Conservation (phyloP, 2,113 vertebrate genomes). For the Calyptomena viridis region DNA sequence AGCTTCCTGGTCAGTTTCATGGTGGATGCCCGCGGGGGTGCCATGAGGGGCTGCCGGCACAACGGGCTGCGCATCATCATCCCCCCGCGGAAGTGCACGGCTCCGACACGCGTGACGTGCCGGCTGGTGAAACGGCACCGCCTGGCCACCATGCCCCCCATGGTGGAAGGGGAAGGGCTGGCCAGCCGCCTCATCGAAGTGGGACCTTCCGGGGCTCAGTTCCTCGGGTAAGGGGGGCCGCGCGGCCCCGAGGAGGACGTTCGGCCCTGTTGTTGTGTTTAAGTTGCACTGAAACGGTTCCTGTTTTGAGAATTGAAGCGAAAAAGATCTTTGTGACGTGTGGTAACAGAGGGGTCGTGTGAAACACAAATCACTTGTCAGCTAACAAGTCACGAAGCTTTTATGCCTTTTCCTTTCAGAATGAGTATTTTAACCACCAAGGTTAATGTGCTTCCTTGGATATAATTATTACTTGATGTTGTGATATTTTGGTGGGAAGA, state of each 20-base stretch:
- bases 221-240: constrained; percentile 90
- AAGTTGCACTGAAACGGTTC: not conserved
- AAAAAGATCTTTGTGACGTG: not conserved
- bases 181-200: constrained; percentile 95
- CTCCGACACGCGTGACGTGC: constrained; percentile 94
- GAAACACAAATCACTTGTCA: not conserved
- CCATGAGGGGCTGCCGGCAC: constrained; percentile 95
- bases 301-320: not conserved
- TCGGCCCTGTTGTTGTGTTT: too few species aligned
- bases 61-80: constrained; percentile 95
- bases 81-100: constrained; percentile 92
- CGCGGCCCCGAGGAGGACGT: not conserved
- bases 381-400: not conserved
- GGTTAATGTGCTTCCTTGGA: not conserved
- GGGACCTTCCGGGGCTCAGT: constrained; percentile 95
- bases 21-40: constrained; percentile 96
- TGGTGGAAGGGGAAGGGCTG: constrained; percentile 95
- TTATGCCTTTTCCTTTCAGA: not conserved
- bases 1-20: constrained; percentile 99
- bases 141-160: constrained; percentile 94
- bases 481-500: not conserved
- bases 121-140: constrained; percentile 94
- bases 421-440: not conserved
- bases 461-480: not conserved
- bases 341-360: not conserved